phyloP scores from a whole-genome alignment of 2,797 vertebrate species.

The Pantherophis alleghaniensis region DNA sequence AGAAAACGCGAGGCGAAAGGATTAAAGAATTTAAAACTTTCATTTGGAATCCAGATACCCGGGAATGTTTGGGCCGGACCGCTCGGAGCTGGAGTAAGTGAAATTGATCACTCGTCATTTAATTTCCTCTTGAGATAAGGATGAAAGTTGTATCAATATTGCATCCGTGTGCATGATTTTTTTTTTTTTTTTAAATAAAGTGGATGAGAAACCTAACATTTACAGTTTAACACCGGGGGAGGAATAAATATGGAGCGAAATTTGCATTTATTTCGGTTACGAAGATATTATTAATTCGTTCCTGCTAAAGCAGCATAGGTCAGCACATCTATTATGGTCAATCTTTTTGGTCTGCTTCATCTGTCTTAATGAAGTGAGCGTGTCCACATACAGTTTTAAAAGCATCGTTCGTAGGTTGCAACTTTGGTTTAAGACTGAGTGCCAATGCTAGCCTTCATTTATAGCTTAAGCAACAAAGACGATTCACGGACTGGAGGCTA shows the following conservation, averaged over 20 bases:
- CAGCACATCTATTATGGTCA: background rate
- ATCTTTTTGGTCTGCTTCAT: background rate
- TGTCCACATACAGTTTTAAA: background rate
- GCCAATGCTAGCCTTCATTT: background rate
- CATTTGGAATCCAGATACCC: slow-evolving; percentile 94
- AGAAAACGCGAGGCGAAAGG: slow-evolving; percentile 82
- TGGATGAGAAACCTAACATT: background rate
- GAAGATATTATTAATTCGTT: background rate
- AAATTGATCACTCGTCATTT: background rate
- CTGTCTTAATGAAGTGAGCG: background rate
- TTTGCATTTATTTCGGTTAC: background rate
- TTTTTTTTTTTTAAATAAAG: background rate
- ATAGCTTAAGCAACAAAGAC: background rate
- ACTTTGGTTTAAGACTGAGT: background rate
- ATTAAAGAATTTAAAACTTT: slow-evolving; percentile 83
- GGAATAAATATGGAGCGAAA: background rate
- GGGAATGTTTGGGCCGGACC: slow-evolving; percentile 91
- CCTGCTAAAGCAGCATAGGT: background rate
- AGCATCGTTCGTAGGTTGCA: background rate
- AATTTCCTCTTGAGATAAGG: background rate
- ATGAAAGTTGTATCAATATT: background rate
- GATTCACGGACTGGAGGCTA: background rate
- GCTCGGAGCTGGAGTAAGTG: slow-evolving; percentile 96
- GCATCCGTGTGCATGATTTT: background rate
- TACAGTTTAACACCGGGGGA: background rate